These are phyloP conservation scores for Cerceris rybyensis DNA, from an alignment of 2,888 invertebrate species.

Conservation along the genomic window DNA sequence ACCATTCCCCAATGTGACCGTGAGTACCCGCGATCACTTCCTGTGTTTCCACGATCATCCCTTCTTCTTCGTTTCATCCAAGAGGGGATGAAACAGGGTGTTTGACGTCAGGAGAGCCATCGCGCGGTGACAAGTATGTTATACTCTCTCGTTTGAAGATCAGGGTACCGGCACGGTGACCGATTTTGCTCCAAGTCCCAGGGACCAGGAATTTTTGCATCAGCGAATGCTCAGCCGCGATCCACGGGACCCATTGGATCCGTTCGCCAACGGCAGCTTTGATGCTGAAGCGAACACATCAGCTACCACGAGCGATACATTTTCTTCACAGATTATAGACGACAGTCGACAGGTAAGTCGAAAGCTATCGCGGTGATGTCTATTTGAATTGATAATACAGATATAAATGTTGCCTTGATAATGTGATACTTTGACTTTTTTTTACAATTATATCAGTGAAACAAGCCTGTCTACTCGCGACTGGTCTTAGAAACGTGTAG, in stretches of 20 bases:
- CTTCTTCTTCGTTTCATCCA: conserved; percentile 38
- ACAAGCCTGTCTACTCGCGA: too few species aligned
- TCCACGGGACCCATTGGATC: conserved; percentile 19
- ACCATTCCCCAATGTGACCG: not conserved
- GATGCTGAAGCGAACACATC: conserved; percentile 39
- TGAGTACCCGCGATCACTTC: conserved; percentile 2
- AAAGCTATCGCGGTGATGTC: not conserved
- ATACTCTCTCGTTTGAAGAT: conserved; percentile 58
- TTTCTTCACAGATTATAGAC: conserved; percentile 29
- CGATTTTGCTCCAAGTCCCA: conserved; percentile 43
- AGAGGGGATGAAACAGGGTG: conserved; percentile 56
- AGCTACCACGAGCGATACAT: conserved; percentile 15
- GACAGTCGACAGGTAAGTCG: conserved; percentile 47
- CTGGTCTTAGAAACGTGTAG: too few species aligned
- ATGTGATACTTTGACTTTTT: too few species aligned
- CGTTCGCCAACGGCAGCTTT: conserved; percentile 27
- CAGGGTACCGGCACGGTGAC: conserved; percentile 59
- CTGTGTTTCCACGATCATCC: conserved; percentile 38
- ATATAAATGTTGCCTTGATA: too few species aligned
- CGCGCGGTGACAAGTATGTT: conserved; percentile 60
- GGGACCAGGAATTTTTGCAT: conserved; percentile 13
- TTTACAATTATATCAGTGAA: too few species aligned
- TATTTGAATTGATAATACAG: too few species aligned
- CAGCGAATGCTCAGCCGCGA: conserved; percentile 42
- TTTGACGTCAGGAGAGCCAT: conserved; percentile 68